A percentile compares a stretch with the other conserved stretches of the same genome.
phyloP scores from a whole-genome alignment of 2,888 invertebrate genomes.

The Parnassius mnemosyne region DNA sequence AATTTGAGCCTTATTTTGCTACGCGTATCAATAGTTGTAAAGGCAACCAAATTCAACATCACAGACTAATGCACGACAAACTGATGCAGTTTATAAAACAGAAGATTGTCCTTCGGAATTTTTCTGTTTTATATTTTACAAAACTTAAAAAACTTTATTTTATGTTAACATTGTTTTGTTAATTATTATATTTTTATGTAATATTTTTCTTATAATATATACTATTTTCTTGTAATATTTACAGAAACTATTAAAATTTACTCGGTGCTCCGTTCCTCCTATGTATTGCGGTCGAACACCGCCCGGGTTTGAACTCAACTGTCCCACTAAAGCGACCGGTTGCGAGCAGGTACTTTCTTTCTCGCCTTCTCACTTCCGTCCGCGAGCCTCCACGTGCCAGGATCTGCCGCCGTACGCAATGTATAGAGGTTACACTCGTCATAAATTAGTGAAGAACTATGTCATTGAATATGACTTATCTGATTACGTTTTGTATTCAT shows the following conservation, averaged over 20 bases:
- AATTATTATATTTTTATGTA: too few species aligned
- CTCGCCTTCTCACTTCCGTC: slow-evolving; percentile 76
- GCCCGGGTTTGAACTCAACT: slow-evolving; percentile 31
- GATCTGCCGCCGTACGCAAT: slow-evolving; percentile 43
- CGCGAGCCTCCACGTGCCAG: slow-evolving; percentile 74
- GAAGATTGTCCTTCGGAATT: too few species aligned
- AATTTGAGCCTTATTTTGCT: neutral
- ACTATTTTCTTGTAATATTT: too few species aligned
- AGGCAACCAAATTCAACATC: neutral
- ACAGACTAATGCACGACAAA: neutral
- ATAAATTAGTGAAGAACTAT: slow-evolving; percentile 18
- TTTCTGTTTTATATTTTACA: too few species aligned
- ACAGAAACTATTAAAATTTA: neutral
- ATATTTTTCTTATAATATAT: too few species aligned
- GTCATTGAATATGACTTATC: neutral
- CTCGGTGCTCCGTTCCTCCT: slow-evolving; percentile 10
- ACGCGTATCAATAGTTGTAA: neutral
- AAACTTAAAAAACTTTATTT: too few species aligned
- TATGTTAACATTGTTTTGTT: too few species aligned
- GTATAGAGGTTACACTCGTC: slow-evolving; percentile 24
- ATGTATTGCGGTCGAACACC: slow-evolving; percentile 19
- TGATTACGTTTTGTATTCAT: too few species aligned
- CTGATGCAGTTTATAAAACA: too few species aligned
- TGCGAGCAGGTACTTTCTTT: slow-evolving; percentile 71
- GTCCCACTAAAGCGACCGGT: slow-evolving; percentile 76